Conservation (phyloP, 2,888 invertebrate species). For the Bedellia somnulentella region DNA sequence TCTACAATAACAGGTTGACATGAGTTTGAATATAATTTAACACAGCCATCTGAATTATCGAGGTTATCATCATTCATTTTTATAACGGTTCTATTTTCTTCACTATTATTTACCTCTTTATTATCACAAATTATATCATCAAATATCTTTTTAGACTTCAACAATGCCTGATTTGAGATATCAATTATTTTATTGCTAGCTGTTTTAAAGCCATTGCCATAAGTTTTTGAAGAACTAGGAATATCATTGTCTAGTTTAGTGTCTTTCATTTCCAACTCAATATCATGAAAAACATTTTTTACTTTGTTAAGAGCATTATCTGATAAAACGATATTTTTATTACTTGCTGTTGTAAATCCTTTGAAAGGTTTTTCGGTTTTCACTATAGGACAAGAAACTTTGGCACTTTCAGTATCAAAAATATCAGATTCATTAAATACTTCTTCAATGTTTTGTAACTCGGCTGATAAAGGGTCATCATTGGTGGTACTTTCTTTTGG, state of each 20-base stretch:
- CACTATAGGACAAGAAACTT: no score
- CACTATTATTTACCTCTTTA: neutral
- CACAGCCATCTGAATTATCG: neutral
- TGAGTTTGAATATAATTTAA: neutral
- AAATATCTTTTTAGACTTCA: slow-evolving; percentile 16
- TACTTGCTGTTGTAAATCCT: slow-evolving; percentile 26
- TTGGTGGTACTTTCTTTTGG: no score
- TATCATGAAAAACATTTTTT: slow-evolving; percentile 18
- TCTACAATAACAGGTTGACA: neutral
- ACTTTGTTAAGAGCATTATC: slow-evolving; percentile 16
- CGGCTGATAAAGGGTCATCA: no score
- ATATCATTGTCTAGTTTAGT: neutral
- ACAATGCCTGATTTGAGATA: slow-evolving; percentile 19
- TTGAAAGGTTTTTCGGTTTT: no score
- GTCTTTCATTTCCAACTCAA: slow-evolving; percentile 12
- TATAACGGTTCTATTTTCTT: neutral
- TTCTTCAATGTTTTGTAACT: no score
- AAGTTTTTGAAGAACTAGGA: no score
- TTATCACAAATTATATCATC: slow-evolving; percentile 7
- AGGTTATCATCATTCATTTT: neutral
- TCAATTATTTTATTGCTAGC: slow-evolving; percentile 28
- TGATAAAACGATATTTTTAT: slow-evolving; percentile 24
- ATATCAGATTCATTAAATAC: no score
- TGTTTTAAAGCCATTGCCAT: slow-evolving; percentile 26
- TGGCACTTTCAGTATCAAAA: no score